Base-by-base conservation (phyloP, 2,888 invertebrate species). In the Tridacna crocea region DNA sequence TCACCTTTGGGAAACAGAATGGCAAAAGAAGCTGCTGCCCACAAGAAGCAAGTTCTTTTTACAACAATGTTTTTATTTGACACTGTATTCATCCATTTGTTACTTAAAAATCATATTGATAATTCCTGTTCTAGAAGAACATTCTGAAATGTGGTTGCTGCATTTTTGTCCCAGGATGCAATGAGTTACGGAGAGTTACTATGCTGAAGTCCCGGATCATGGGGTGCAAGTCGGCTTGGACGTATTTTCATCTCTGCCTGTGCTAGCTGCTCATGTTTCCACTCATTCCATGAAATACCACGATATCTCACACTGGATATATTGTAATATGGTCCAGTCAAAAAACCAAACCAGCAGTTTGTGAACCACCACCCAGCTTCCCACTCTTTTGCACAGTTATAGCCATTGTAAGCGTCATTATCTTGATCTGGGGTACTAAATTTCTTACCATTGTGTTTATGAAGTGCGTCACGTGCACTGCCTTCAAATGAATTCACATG, bases 311-410 rank as follows among this genome's bases (percentile, higher is more conserved):
- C 92, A 60, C 91, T 87, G 3, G 93, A 92, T 15, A 87, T 87
- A 84, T 94, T 96, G 88, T 97, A 97, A 94, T 98, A 98, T 89
- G 97, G 96, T 19, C 98, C 98, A 93, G 98, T 98, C 85, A 98
- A 96, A 95, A 98, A 98, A 36, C 97, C 98, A 92, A 98, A 98
- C 95, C 98, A 98, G 95, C 98, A 98, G 94, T 98, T 98, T 82
- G 97, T 97, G 95, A 97, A 98, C 98, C 98, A 98, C 98, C 98
- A 98, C 58, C 98, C 98, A 24, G 98, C 98, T 93, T 97, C 97
- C 95, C 98, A 98, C 95, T 98, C 98, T 83, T 96, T 96, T 72
- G 98, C 98, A 95, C 98, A 98, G 94, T 98, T 97, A 27, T 97
- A 97, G 26, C 92, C 92, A 10, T 85, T 82, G 79, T 98, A 98